phyloP scores from a whole-genome alignment of 2,113 vertebrate species.

The Oxyura jamaicensis region DNA sequence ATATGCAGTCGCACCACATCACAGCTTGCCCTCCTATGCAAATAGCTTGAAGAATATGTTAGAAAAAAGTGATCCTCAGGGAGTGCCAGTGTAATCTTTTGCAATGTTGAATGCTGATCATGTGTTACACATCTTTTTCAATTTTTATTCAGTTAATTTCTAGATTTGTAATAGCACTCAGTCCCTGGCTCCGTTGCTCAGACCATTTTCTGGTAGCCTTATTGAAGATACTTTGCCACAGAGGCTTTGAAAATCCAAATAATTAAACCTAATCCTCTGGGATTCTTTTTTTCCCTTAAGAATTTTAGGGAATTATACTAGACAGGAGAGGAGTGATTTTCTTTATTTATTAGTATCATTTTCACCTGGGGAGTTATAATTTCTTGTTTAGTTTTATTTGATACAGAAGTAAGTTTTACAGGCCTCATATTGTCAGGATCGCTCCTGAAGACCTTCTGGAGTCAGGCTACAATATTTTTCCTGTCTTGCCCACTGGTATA shows the following conservation, averaged over 20 bases:
- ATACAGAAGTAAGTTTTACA: slow-evolving; percentile 8
- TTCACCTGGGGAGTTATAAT: not conserved
- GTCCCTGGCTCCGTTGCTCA: not conserved
- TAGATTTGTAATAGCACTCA: not conserved
- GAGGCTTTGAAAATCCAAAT: slow-evolving; percentile 30
- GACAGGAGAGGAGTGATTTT: not conserved
- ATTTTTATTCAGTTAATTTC: not conserved
- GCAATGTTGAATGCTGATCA: not conserved
- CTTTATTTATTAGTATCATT: not conserved
- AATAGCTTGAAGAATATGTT: slow-evolving; percentile 27
- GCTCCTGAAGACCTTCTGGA: not conserved
- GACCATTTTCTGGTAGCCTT: not conserved
- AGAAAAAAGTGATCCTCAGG: not conserved
- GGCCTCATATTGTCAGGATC: not conserved
- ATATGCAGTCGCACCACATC: not conserved
- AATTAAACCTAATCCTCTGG: slow-evolving; percentile 10
- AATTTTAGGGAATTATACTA: not conserved
- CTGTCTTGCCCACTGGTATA: not conserved
- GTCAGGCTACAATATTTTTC: not conserved
- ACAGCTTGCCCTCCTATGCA: not conserved
- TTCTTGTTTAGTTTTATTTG: slow-evolving; percentile 23
- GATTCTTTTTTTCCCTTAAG: not conserved
- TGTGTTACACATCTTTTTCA: not conserved
- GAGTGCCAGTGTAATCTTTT: not conserved
- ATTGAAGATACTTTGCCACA: not conserved